Evolutionary conservation across 1,140 invertebrate species (phyloP), one percentile per base, ranked within the genome.

Genomic region (Drosophila rufa): DNA sequence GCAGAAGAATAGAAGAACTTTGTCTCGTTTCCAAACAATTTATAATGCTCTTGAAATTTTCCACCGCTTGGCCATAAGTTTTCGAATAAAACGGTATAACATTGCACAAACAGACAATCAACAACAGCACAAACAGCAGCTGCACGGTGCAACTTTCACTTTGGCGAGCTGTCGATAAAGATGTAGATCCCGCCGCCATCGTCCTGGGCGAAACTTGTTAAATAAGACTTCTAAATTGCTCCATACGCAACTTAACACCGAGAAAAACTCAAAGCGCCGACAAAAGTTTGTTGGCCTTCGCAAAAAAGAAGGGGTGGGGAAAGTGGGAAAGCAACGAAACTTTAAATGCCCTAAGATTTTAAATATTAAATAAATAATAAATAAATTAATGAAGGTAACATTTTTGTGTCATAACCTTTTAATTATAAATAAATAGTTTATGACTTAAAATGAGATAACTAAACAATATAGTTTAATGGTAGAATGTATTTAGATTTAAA

Each of bases 221-320:
- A 89, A 90, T 89, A 89, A 90, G 84, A 89, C 85, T 89, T 89
- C 80, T 84, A 89, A 89, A 89, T 89, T 84, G 83, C 73, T 70
- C 53, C 69, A 67, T 81, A 89, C 74, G 69, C 78, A 90, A 84
- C 80, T 89, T 84, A 84, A 90, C 85, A 90, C 85, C 85, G 75
- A 76, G 66, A 67, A 79, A 82, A 80, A 74, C 60, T 38, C 30
- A 77, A 68, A 67, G 78, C 77, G 70, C 77, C 66, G 76, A 66
- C 68, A 76, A 80, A 80, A 83, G 51, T 66, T 76, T 57, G 7
- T 75, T n/a, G 25, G 27, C 15, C 27, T n/a, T 4, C 46, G 17
- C 47, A 61, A 48, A 59, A 38, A 59, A 79, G 9, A 11, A 55
- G 36, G 50, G 27, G n/a, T 50, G 45, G n/a, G n/a, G n/a, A 3